These are phyloP conservation scores for Procambarus virginalis DNA, from an alignment of 1,140 invertebrate species.

Conservation along the genomic window DNA sequence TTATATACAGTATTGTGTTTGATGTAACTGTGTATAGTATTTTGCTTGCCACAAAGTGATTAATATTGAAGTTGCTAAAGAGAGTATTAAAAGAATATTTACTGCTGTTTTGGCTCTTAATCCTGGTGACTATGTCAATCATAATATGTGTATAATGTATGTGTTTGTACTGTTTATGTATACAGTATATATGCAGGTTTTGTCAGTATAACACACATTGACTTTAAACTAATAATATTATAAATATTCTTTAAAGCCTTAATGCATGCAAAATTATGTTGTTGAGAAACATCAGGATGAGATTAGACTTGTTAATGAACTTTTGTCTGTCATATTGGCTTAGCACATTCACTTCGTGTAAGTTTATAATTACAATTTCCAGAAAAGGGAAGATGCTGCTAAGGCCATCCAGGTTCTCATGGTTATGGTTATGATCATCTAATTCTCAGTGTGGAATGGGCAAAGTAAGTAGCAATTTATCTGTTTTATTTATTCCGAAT, in stretches of 20 bases:
- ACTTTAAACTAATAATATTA: no score
- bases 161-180: no score
- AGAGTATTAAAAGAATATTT: not conserved
- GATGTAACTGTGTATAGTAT: no score
- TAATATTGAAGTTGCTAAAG: no score
- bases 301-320: not conserved
- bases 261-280: no score
- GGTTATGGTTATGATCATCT: conserved; percentile 98
- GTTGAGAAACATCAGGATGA: no score
- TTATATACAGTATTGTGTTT: not conserved
- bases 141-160: no score
- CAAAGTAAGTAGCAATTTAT: conserved; percentile 79
- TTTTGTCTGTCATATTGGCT: not conserved
- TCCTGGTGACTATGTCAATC: no score
- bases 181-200: no score
- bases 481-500: not conserved
- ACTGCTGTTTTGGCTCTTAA: not conserved
- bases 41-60: no score
- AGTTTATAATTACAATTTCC: conserved; percentile 80
- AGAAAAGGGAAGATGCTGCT: conserved; percentile 89
- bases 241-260: no score
- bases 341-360: not conserved
- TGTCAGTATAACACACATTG: no score
- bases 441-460: conserved; percentile 99
- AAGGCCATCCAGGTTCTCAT: conserved; percentile 90